Percentiles rank a stretch among this genome's conserved stretches.
Evolutionary conservation across 2,113 vertebrate genomes (phyloP).

Genomic region (Pampusana beccarii): DNA sequence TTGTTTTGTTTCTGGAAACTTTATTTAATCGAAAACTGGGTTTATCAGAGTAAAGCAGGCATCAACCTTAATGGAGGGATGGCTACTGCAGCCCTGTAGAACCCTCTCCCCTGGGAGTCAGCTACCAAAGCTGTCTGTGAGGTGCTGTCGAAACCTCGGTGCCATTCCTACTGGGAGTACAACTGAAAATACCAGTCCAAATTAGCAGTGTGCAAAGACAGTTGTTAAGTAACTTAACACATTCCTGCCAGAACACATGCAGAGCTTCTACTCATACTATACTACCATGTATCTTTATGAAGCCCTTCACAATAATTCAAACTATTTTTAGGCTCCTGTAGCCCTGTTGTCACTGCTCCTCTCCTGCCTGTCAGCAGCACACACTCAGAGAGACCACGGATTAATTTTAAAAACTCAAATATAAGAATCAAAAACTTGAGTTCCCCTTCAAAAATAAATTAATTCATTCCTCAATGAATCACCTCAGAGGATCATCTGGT

Average conservation of each 20-base stretch:
- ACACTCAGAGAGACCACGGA: neutral
- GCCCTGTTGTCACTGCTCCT: neutral
- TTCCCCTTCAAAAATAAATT: neutral
- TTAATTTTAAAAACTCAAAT: neutral
- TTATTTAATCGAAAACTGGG: neutral
- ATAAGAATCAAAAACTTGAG: neutral
- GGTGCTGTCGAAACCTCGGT: neutral
- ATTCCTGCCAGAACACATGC: neutral
- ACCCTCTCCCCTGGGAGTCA: neutral
- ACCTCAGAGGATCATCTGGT: neutral
- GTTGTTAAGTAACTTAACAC: constrained; percentile 7
- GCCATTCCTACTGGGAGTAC: neutral
- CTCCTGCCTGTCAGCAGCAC: neutral
- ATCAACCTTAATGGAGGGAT: neutral
- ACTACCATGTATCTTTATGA: neutral
- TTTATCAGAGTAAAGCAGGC: neutral
- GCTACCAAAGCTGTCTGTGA: neutral
- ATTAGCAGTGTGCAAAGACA: neutral
- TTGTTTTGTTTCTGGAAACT: neutral
- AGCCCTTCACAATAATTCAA: neutral
- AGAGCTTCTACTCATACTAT: neutral
- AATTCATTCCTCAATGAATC: neutral
- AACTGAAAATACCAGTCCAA: constrained; percentile 36
- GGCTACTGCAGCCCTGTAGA: fast-evolving
- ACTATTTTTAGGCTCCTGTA: neutral